Base-by-base conservation (phyloP, 2,888 invertebrate genomes). In the Melipona beecheii region DNA sequence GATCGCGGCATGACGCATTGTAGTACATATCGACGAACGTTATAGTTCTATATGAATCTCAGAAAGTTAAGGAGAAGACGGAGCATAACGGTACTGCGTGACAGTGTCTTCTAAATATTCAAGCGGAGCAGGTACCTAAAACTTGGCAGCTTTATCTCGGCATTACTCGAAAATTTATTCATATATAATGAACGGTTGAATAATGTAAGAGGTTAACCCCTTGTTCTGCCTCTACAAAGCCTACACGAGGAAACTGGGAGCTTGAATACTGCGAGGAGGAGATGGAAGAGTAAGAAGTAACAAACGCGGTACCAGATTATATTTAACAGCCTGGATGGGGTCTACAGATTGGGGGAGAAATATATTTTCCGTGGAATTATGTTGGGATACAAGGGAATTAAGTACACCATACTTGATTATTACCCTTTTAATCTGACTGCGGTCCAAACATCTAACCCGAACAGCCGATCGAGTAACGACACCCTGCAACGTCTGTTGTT, bases 141-240 rank as follows among this genome's bases (percentile, higher is more conserved):
- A 94, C 93, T 94, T 94, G 94, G 94, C 94, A 93, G 94, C 94
- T 94, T 94, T 94, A 94, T 94, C 94, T 94, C 94, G 93, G 93
- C 94, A 94, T 94, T 94, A 93, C 94, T 94, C 93, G 94, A 94
- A 94, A 94, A 94, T 94, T 94, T 94, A 94, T 94, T 94, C 94
- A 94, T 94, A 94, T 94, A 94, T 94, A 94, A 94, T 94, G 94
- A 94, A 93, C 91, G 86, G 75, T 81, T 94, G 93, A 94, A 94
- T 94, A 93, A 94, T 94, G 90, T 83, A 94, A 81, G 88, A 93
- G 93, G 92, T 94, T 94, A 94, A 94, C 94, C 94, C 94, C 94
- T 94, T 94, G 94, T 94, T 94, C 92, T 91, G 92, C 92, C 91
- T 90, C 92, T 87, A 90, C 90, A 90, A 91, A 91, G 91, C 92